Percentiles rank a stretch among this genome's conserved stretches.
phyloP scores from a whole-genome alignment of 2,888 invertebrate species.

The Heterodera filipjevi region DNA sequence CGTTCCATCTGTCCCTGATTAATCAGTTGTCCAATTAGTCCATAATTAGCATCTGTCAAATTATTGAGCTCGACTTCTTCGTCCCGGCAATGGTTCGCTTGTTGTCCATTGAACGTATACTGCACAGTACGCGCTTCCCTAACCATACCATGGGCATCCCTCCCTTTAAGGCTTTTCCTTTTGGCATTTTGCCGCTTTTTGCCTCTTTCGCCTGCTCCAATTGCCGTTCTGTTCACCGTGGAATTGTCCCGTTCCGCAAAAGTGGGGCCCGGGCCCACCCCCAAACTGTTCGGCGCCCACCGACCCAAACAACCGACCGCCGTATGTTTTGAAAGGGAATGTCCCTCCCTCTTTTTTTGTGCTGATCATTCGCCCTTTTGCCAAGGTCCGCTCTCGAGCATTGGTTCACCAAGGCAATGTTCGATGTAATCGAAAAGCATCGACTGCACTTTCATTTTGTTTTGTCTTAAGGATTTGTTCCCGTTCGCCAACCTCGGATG shows the following conservation, averaged over 20 bases:
- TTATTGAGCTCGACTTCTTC: too few species aligned
- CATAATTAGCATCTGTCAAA: too few species aligned
- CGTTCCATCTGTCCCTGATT: too few species aligned
- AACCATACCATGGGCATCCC: background rate
- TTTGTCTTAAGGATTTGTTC: constrained; percentile 52
- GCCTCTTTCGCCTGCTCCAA: background rate
- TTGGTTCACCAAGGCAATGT: constrained; percentile 60
- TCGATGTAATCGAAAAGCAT: constrained; percentile 36
- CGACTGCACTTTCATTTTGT: constrained; percentile 28
- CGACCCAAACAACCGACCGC: constrained; percentile 55
- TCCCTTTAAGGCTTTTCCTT: background rate
- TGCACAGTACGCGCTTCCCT: background rate
- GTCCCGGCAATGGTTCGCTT: background rate
- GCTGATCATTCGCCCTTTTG: background rate
- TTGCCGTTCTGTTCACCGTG: background rate
- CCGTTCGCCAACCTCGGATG: constrained; percentile 62
- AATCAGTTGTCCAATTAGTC: too few species aligned
- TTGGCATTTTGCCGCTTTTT: background rate
- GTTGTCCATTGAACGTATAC: background rate
- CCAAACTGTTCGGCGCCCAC: constrained; percentile 44
- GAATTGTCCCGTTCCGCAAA: constrained; percentile 43
- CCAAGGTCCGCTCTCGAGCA: constrained; percentile 46
- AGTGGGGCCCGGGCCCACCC: constrained; percentile 49
- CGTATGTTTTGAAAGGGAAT: background rate
- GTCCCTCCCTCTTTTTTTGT: background rate